Base-by-base conservation (phyloP, 2,113 vertebrate genomes). In the Planiliza haematocheilus region DNA sequence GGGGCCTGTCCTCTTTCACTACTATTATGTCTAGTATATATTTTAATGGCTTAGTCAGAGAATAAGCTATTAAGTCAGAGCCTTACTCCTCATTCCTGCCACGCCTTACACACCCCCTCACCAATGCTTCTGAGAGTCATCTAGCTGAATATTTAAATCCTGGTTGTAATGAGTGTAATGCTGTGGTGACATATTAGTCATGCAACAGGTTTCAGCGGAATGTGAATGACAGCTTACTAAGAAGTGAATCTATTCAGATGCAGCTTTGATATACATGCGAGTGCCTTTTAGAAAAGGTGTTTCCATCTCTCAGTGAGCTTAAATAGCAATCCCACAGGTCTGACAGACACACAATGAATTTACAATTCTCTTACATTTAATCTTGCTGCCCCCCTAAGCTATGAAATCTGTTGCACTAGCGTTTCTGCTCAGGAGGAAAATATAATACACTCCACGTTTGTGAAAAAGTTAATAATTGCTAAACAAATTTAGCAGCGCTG, bases 311-410 rank as follows among this genome's bases (percentile, higher is more conserved):
- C 14, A 0, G 46, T 17, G 64, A 89, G 71, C 67, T 91, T 55
- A 36, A 83, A 67, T 61, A 60, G 37, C 7, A 14, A 86, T 82
- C 79, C 77, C 70, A 69, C 61, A 21, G 50, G 55, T 87, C 69
- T 76, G 67, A 74, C 42, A 86, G 55, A 64, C 69, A 71, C 69
- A 72, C 75, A 81, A 70, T 67, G 69, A 83, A 89, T 90, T 82
- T 71, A 80, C 61, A 85, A 85, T 82, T 82, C 84, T 79, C 81
- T 86, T 57, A 65, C 83, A 85, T 88, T 77, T 82, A 66, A 86
- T 83, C 71, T 69, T 7, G 8, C 39, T 17, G 11, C 64, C 73
- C 74, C 84, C 67, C 62, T 63, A 70, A 80, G 81, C 81, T 79
- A 78, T 76, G 74, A 73, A 49, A 75, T 58, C 76, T 37, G 62